These are phyloP conservation scores for Corella eumyota DNA, from an alignment of 23 tunicate genomes.

Conservation along the genomic window DNA sequence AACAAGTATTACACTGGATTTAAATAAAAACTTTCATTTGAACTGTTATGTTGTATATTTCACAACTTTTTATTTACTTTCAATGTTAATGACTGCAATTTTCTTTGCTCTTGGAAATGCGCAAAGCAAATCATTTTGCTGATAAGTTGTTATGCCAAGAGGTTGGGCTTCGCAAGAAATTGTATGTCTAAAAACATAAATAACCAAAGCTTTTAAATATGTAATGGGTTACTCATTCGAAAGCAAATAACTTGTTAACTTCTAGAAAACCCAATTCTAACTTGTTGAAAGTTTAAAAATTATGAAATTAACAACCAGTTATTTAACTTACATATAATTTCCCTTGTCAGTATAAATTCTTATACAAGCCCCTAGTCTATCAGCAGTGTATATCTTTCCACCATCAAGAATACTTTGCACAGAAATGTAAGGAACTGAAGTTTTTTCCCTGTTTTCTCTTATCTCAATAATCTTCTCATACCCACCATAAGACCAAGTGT, in stretches of 20 bases:
- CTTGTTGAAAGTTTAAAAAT: too few species aligned
- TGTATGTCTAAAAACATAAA: conserved; percentile 10
- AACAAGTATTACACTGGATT: neutral
- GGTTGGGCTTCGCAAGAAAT: neutral
- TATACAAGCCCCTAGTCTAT: conserved; percentile 5
- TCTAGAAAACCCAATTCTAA: too few species aligned
- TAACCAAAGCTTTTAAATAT: neutral
- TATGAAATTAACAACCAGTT: too few species aligned
- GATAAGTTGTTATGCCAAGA: conserved; percentile 6
- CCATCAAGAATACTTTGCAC: conserved; percentile 12
- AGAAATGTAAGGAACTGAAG: conserved; percentile 21
- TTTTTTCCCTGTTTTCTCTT: conserved; percentile 9
- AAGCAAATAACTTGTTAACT: too few species aligned
- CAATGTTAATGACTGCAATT: conserved; percentile 6
- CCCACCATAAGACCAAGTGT: conserved; percentile 25
- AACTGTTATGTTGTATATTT: neutral
- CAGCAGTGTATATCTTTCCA: conserved; percentile 10
- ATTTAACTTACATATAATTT: conserved; percentile 13
- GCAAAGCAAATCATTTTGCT: conserved; percentile 1
- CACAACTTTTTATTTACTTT: conserved; percentile 1
- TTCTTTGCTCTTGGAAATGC: conserved; percentile 3
- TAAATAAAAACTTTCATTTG: neutral
- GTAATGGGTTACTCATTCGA: too few species aligned
- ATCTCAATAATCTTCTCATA: conserved; percentile 19
- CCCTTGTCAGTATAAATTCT: conserved; percentile 12